These are phyloP conservation scores for Ommatoiulus sabulosus DNA, from an alignment of 2,888 invertebrate species.

Conservation along the genomic window DNA sequence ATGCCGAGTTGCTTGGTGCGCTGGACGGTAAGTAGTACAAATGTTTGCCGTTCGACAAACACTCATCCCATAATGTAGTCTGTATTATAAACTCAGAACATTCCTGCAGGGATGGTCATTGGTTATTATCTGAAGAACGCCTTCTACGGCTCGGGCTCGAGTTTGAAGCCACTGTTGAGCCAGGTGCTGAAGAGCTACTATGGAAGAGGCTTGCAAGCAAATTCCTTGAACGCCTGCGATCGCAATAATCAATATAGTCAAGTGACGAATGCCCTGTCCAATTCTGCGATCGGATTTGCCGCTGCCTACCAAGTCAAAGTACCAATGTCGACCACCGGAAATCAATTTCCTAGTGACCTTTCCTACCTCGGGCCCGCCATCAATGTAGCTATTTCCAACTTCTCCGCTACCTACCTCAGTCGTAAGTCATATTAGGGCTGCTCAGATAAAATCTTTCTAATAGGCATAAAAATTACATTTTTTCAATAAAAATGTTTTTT, in stretches of 20 bases:
- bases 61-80: too few species aligned
- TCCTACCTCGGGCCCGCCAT: background rate
- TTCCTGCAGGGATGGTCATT: background rate
- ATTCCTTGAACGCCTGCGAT: slow-evolving; percentile 29
- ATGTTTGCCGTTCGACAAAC: too few species aligned
- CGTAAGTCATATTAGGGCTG: background rate
- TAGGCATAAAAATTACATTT: background rate
- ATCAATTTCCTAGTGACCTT: background rate
- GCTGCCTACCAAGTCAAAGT: slow-evolving; percentile 49
- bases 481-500: too few species aligned
- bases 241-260: background rate
- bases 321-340: background rate
- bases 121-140: background rate
- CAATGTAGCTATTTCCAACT: slow-evolving; percentile 29
- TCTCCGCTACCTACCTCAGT: background rate
- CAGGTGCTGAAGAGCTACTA: slow-evolving; percentile 56
- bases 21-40: slow-evolving; percentile 49
- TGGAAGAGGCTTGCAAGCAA: slow-evolving; percentile 38
- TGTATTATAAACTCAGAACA: too few species aligned
- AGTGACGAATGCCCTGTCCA: background rate
- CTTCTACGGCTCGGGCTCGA: background rate
- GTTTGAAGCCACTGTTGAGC: slow-evolving; percentile 44
- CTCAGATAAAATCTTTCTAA: too few species aligned
- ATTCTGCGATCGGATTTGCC: slow-evolving; percentile 30
- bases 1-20: slow-evolving; percentile 51